Conservation (phyloP, 2,888 invertebrate species). For the Holacanthella duospinosa region DNA sequence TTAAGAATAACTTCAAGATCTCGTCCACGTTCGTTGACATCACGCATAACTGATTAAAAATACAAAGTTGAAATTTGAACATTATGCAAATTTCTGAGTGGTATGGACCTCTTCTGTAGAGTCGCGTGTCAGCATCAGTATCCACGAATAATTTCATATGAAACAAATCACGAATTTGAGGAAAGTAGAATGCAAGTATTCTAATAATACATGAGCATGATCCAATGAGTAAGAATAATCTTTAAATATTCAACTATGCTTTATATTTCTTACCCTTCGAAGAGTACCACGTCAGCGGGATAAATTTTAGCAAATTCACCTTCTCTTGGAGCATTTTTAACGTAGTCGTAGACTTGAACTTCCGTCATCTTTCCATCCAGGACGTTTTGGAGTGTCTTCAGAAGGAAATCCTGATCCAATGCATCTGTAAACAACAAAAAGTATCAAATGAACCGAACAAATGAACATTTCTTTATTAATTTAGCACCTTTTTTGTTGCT, state of each 20-base stretch:
- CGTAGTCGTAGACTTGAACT: constrained; percentile 88
- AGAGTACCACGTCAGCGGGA: constrained; percentile 91
- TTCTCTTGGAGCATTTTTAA: constrained; percentile 68
- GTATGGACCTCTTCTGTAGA: constrained; percentile 86
- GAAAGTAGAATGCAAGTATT: constrained; percentile 96
- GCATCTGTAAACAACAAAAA: constrained; percentile 52
- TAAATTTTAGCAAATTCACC: constrained; percentile 69
- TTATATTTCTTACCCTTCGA: too few species aligned
- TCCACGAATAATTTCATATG: constrained; percentile 99
- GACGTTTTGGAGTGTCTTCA: constrained; percentile 67
- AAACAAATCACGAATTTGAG: constrained; percentile 84
- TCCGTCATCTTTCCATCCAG: constrained; percentile 74
- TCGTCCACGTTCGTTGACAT: constrained; percentile 87
- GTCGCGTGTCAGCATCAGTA: constrained; percentile 93
- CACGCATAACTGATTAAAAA: constrained; percentile 66
- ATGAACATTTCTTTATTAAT: too few species aligned
- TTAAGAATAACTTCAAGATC: constrained; percentile 87
- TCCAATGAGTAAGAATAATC: too few species aligned
- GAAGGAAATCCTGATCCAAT: constrained; percentile 79
- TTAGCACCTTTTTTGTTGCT: too few species aligned
- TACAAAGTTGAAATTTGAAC: too few species aligned
- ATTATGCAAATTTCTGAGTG: neutral
- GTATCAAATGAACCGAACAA: neutral
- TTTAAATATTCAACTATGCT: too few species aligned
- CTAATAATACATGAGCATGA: too few species aligned